These are phyloP conservation scores for Scytalopus superciliaris DNA, from an alignment of 2,113 vertebrate genomes.

Conservation along the genomic window DNA sequence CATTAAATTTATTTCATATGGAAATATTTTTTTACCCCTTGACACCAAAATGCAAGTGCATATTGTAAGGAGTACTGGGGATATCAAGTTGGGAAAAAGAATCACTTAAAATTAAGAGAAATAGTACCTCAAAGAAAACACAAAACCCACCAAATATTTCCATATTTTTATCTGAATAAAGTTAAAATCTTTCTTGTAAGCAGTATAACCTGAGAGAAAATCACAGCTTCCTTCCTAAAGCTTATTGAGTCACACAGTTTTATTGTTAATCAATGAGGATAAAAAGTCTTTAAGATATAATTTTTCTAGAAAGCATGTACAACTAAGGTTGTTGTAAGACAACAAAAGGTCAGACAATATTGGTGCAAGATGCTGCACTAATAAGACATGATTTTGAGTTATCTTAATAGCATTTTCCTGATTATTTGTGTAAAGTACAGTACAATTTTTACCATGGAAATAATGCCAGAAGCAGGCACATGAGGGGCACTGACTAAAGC, in stretches of 20 bases:
- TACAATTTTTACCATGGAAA: background rate
- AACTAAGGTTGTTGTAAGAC: background rate
- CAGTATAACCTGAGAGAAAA: background rate
- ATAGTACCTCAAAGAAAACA: background rate
- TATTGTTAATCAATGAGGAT: constrained; percentile 33
- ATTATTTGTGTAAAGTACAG: background rate
- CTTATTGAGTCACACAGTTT: background rate
- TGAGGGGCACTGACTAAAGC: background rate
- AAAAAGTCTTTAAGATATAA: background rate
- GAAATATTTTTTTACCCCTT: background rate
- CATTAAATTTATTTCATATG: background rate
- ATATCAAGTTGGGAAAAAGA: background rate
- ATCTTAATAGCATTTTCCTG: background rate
- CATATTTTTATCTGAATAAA: background rate
- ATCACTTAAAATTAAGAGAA: background rate
- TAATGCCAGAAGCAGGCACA: background rate
- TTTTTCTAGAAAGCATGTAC: background rate
- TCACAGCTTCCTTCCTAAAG: background rate
- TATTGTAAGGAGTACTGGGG: background rate
- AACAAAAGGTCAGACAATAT: background rate
- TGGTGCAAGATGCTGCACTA: background rate
- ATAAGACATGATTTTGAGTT: background rate
- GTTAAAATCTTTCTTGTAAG: background rate
- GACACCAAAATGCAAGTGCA: background rate
- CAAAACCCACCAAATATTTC: background rate